Base-by-base conservation (phyloP, 2,888 invertebrate genomes). In the Tortricodes alternella region DNA sequence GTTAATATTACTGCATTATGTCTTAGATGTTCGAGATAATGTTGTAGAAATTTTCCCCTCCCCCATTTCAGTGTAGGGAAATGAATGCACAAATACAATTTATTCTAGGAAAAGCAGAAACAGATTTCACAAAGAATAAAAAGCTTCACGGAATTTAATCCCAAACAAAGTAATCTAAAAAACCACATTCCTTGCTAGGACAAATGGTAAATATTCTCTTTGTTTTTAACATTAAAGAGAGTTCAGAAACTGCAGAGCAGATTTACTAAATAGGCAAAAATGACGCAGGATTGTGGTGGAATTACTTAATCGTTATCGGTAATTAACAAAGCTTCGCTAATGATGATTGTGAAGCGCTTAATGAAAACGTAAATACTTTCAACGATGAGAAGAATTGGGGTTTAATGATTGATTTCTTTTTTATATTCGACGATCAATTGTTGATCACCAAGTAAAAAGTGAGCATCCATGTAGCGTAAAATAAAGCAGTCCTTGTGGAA, bases 241-340 rank as follows among this genome's bases (percentile, higher is more conserved):
- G 55, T 52, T 62, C 62, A 53, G 58, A 73, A 74, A 73, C 78
- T 74, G 67, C 71, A 70, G 63, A 65, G 60, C 67, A 65, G 50
- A 58, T 59, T 52, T 39, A 59, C 58, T 38, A 48, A 43, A 21
- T 44, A 43, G 27, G 13, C 44, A 37, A 44, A 48, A 51, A 55
- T 58, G 46, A 59, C 58, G 64, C n/a, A n/a, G 65, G 77, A 78
- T 77, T 70, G 67, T 51, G 74, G 77, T 16, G n/a, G 80, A 75
- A 84, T 84, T 85, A n/a, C n/a, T n/a, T n/a, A 84, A 85, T 85
- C 77, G 80, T 73, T 70, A 70, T 64, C 64, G 71, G 74, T 80
- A 56, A 84, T 85, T 84, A 85, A 85, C 83, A 84, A 81, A 80
- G 71, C 75, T 64, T 66, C 72, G 66, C 74, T 85, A 83, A 86